Base-by-base conservation (phyloP, 1,140 invertebrate genomes). In the Drosophila watanabei region DNA sequence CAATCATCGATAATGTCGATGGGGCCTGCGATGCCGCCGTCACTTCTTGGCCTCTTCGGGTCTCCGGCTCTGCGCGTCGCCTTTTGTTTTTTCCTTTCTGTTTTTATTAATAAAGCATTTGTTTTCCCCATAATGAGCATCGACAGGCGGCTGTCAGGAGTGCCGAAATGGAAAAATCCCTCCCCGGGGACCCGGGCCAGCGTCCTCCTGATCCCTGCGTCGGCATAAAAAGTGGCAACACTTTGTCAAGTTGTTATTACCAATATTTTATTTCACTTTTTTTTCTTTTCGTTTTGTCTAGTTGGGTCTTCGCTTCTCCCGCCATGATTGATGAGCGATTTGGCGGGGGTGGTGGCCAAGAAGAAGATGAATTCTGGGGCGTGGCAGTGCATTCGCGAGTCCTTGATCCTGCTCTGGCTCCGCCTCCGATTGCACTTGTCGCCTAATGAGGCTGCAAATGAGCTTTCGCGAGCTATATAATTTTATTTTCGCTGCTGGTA, bases 31-130 rank as follows among this genome's bases (percentile, higher is more conserved):
- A 37, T 18, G 70, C 43, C 61, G 33, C 41, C 64, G 69, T 82
- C 66, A 88, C 80, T 80, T 88, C 70, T 87, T 87, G 79, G 83
- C 83, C 83, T 87, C 65, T 57, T 64, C 49, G 49, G 46, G 24
- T 24, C 24, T 24, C 3, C 24, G 24, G 52, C 43, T 48, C 45
- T 39, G 10, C 35, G 41, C 14, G 16, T 35, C 35, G 35, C 16
- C 16, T 54, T 68, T 69, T 28, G 3, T 41, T 69, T 57, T 49
- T 33, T 20, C 20, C 11, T 63, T 79, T 52, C 75, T 75, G 64
- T 76, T 87, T 87, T 80, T 88, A 88, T 88, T 88, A 88, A 88
- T 88, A 88, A 88, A 88, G 84, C 84, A 88, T 88, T 88, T 88
- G 84, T 88, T 88, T 88, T 88, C 72, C 61, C 69, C 76, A 83